Evolutionary conservation across 2,797 vertebrate genomes (phyloP).

Genomic region (Rhinogobio ventralis): DNA sequence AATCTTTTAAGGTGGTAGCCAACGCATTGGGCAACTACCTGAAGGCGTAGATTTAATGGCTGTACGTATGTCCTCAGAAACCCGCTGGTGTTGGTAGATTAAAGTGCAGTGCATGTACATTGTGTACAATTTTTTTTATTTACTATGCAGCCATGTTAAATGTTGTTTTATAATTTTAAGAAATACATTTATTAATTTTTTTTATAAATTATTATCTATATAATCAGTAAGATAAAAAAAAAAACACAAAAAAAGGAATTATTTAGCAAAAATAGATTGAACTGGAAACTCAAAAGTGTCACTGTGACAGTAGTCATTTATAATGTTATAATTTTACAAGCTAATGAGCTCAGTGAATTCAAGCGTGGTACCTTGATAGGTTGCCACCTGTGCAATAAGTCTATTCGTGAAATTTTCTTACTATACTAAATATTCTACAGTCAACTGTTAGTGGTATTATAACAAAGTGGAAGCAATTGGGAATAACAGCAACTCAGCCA

Average conservation of each 20-base stretch:
- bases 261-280: not conserved
- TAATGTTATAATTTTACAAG: too few relatives aligned
- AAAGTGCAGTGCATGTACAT: not conserved
- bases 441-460: too few relatives aligned
- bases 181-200: not conserved
- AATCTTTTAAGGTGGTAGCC: not conserved
- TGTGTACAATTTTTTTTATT: not conserved
- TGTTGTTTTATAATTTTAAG: not conserved
- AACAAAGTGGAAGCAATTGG: too few relatives aligned
- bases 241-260: accelerated
- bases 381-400: too few relatives aligned
- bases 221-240: not conserved
- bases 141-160: not conserved
- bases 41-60: not conserved
- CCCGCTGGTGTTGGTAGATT: not conserved
- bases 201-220: not conserved
- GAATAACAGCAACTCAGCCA: too few relatives aligned
- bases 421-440: too few relatives aligned
- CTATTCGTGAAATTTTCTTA: too few relatives aligned
- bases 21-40: not conserved
- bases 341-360: too few relatives aligned
- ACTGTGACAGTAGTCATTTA: not conserved
- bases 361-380: too few relatives aligned
- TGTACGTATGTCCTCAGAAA: slow-evolving; percentile 5
- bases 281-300: not conserved